Base-by-base conservation (phyloP, 30 jellyfish, hydroid and myxozoan species). In the Pseudorhiza aurosa region DNA sequence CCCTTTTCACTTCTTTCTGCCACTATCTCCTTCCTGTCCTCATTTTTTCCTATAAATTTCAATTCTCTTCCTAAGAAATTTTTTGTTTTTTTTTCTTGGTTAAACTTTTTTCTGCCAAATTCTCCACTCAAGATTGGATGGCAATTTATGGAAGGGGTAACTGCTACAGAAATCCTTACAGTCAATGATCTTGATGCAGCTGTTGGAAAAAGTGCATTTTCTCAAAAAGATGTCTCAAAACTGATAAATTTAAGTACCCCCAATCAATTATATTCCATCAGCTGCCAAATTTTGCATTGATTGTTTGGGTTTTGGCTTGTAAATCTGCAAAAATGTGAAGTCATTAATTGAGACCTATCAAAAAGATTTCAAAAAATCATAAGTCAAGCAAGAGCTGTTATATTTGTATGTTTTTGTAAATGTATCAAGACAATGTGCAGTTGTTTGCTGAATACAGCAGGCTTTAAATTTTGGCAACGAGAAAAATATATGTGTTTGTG, bases 1-100 rank as follows among this genome's bases (percentile, higher is more conserved):
- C 84, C 81, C 65, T 80, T 74, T 64, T 80, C 83, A 22, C 91
- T 80, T 65, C 91, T 46, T 42, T 55, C 91, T 80, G 81, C 64
- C 47, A 70, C 91, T 80, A 47, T 80, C 91, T 62, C 91, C 56
- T 80, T 80, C 91, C 91, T 80, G 69, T 80, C 91, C 91, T 80
- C 91, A 65, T 12, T 30, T 80, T 80, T 27, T 80, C 91, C 58
- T 84, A 43, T 64, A 77, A 39, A 50, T 80, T 80, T 58, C 42
- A 60, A 28, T 64, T 50, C 69, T 26, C 71, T 67, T 60, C 70
- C 58, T 62, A 43, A 43, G 47, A 17, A 36, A 60, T 68, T 80
- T 80, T 80, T 67, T 63, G 65, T 57, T 26, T 55, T 63, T 26
- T 80, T 80, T 68, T 30, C 56, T 67, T 24, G 73, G 51, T 80